Evolutionary conservation across 2,113 vertebrate genomes (phyloP).

Genomic region (Pterocles burchelli): DNA sequence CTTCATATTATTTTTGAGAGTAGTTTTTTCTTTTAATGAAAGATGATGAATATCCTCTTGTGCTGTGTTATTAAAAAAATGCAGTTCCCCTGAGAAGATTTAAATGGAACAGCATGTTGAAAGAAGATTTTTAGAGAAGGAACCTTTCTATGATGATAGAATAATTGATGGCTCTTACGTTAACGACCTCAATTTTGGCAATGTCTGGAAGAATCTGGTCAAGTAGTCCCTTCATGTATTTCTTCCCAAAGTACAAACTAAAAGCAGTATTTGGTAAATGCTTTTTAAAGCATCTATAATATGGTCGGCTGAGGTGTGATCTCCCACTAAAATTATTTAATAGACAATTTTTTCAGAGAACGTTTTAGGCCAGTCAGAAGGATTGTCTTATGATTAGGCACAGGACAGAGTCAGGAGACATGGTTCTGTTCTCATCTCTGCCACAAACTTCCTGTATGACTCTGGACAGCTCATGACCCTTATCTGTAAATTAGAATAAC

Average conservation of each 20-base stretch:
- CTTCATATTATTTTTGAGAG: neutral
- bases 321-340: neutral
- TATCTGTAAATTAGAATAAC: neutral
- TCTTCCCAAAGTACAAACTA: neutral
- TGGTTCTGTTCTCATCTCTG: conserved; percentile 29
- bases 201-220: neutral
- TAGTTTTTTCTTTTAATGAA: neutral
- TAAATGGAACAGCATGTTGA: neutral
- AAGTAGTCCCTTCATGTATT: neutral
- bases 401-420: conserved; percentile 46
- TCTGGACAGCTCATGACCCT: conserved; percentile 16
- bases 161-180: neutral
- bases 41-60: neutral
- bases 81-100: neutral
- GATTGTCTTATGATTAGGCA: conserved; percentile 39
- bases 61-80: neutral
- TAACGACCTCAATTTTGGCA: neutral
- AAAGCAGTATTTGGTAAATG: neutral
- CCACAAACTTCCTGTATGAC: conserved; percentile 1
- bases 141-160: neutral
- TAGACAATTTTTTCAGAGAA: neutral
- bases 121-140: neutral
- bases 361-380: neutral
- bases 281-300: neutral
- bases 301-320: neutral